These are phyloP conservation scores for Galerucella nymphaeae DNA, from an alignment of 2,888 invertebrate species.

Conservation along the genomic window DNA sequence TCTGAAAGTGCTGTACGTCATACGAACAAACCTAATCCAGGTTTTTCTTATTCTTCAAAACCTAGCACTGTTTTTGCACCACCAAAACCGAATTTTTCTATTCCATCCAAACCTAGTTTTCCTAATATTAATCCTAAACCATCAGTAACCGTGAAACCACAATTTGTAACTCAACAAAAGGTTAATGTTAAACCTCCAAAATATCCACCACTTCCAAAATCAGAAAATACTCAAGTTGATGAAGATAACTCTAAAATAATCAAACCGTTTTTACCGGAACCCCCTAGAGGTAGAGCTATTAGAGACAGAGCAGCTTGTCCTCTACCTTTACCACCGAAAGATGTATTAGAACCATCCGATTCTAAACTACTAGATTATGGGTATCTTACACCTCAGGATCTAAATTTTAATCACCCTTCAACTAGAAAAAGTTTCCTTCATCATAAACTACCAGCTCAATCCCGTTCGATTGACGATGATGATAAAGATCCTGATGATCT, in stretches of 20 bases:
- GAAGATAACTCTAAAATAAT: neutral
- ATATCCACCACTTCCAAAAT: neutral
- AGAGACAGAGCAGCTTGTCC: slow-evolving; percentile 3
- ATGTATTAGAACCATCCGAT: slow-evolving; percentile 1
- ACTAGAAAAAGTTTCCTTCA: neutral
- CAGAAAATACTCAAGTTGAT: slow-evolving; percentile 1
- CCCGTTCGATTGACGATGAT: neutral
- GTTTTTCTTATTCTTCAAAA: slow-evolving; percentile 1
- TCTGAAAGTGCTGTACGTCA: neutral
- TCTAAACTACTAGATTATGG: slow-evolving; percentile 3
- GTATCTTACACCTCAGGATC: slow-evolving; percentile 34
- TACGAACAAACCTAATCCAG: slow-evolving; percentile 2
- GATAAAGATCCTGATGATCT: slow-evolving; percentile 1
- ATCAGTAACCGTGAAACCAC: neutral
- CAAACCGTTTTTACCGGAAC: neutral
- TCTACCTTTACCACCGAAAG: slow-evolving; percentile 21
- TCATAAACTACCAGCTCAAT: neutral
- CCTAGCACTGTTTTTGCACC: neutral
- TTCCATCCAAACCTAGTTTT: slow-evolving; percentile 8
- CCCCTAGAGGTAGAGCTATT: neutral
- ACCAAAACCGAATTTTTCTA: slow-evolving; percentile 5
- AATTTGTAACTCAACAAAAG: neutral
- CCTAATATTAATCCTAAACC: neutral
- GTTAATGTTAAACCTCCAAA: neutral
- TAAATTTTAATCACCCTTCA: neutral